phyloP scores from a whole-genome alignment of 2,113 vertebrate species.

The Megaptera novaeangliae region DNA sequence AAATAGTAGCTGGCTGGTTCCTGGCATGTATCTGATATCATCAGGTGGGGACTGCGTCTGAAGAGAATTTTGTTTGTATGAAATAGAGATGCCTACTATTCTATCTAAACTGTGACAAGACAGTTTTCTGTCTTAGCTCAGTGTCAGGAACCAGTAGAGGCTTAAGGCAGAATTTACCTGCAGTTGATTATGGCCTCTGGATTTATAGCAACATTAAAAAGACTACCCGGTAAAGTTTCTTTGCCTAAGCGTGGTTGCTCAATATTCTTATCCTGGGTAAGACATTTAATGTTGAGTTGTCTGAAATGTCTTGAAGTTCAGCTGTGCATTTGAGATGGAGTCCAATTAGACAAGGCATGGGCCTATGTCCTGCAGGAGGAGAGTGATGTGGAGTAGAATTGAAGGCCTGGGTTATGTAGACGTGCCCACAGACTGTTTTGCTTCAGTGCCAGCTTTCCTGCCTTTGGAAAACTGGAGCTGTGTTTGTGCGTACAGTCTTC shows the following conservation, averaged over 20 bases:
- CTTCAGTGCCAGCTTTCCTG: background rate
- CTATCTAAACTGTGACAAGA: background rate
- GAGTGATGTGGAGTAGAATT: too few species aligned
- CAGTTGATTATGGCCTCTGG: background rate
- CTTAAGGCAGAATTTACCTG: constrained; percentile 14
- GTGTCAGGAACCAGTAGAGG: background rate
- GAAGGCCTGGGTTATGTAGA: background rate
- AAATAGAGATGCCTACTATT: background rate
- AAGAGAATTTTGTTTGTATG: constrained; percentile 33
- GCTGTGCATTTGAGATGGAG: background rate
- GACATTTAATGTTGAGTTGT: background rate
- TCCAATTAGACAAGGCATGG: background rate
- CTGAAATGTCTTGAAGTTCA: background rate
- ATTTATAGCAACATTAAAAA: background rate
- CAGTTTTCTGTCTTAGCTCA: background rate
- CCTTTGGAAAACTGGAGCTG: background rate
- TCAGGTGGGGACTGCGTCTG: background rate
- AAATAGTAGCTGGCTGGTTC: background rate
- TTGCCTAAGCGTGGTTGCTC: background rate
- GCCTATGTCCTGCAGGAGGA: fast-evolving
- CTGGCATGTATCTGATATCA: background rate
- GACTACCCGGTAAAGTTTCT: background rate
- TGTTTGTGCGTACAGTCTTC: background rate
- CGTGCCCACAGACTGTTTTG: background rate
- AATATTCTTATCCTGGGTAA: background rate